Evolutionary conservation across 2,888 invertebrate genomes (phyloP).

Genomic region (Parnassius orleans): DNA sequence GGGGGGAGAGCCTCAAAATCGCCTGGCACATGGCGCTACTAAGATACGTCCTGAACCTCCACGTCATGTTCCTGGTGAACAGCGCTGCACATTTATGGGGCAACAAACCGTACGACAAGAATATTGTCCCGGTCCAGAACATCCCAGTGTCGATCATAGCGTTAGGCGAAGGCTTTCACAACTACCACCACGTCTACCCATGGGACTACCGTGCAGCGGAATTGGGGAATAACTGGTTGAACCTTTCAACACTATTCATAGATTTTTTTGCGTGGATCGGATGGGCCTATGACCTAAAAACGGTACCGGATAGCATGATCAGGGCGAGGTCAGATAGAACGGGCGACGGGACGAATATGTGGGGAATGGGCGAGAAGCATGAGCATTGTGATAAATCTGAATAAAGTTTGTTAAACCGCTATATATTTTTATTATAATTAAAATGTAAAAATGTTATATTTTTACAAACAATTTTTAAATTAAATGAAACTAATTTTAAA

Average conservation of each 20-base stretch:
- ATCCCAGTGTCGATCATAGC: conserved; percentile 37
- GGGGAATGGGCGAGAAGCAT: conserved; percentile 30
- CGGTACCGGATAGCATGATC: conserved; percentile 34
- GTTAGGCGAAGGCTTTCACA: conserved; percentile 50
- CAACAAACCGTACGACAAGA: conserved; percentile 65
- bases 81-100: conserved; percentile 81
- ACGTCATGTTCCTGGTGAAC: conserved; percentile 73
- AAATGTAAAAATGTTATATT: too few species aligned
- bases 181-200: conserved; percentile 35
- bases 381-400: too few species aligned
- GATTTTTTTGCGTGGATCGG: conserved; percentile 53
- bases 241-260: conserved; percentile 48
- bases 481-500: too few species aligned
- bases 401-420: too few species aligned
- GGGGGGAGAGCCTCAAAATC: conserved; percentile 74
- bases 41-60: conserved; percentile 79
- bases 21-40: conserved; percentile 61
- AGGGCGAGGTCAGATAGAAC: conserved; percentile 35
- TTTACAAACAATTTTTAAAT: too few species aligned
- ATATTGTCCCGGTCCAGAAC: conserved; percentile 42
- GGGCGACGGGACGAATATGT: conserved; percentile 44
- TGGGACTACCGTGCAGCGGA: conserved; percentile 54
- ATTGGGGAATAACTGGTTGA: conserved; percentile 40
- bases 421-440: too few species aligned
- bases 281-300: conserved; percentile 44